Conservation (phyloP, 2,888 invertebrate species). For the Pherbina coryleti region DNA sequence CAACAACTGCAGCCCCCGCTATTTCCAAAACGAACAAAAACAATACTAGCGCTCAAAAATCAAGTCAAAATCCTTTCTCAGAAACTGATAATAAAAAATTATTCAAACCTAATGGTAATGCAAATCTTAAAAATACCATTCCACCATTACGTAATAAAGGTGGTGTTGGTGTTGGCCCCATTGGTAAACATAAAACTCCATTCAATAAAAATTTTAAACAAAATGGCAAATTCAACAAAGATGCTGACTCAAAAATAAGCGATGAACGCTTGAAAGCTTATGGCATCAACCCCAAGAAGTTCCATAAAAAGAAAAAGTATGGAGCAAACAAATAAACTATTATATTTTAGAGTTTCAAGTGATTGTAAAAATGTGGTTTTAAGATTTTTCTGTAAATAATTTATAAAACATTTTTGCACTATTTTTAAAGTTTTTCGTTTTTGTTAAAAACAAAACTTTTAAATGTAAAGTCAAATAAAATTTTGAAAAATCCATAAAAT, state of each 20-base stretch:
- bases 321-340: constrained; percentile 45
- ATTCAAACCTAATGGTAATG: background rate
- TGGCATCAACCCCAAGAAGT: constrained; percentile 92
- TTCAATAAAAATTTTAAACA: constrained; percentile 40
- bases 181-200: constrained; percentile 22
- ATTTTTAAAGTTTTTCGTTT: background rate
- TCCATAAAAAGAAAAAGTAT: constrained; percentile 65
- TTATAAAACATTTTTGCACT: background rate
- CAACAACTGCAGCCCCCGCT: too few species aligned
- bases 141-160: background rate
- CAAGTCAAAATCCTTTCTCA: constrained; percentile 37
- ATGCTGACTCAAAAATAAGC: constrained; percentile 66
- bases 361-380: background rate
- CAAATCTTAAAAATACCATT: background rate
- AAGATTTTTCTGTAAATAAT: background rate
- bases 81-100: background rate
- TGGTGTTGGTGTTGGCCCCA: background rate
- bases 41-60: background rate
- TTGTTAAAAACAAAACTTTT: background rate
- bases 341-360: background rate
- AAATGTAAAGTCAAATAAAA: background rate
- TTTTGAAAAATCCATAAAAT: too few species aligned
- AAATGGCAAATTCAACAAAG: constrained; percentile 35
- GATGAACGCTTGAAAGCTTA: constrained; percentile 90
- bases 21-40: too few species aligned